Base-by-base conservation (phyloP, 2,797 vertebrate species). In the Sebastes oblongus region DNA sequence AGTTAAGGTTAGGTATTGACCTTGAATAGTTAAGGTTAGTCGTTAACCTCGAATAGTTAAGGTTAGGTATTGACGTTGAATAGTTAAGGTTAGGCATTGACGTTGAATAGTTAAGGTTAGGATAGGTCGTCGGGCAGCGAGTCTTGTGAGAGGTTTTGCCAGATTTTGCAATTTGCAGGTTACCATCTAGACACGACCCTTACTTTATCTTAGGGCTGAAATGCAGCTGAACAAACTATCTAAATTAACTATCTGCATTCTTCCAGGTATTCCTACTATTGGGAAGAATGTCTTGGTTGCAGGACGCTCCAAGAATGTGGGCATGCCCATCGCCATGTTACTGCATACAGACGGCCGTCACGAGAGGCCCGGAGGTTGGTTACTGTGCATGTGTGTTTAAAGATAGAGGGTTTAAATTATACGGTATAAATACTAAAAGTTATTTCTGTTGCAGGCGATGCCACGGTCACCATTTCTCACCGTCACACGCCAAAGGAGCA, bases 291-390 rank as follows among this genome's bases (percentile, higher is more conserved):
- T 99, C 8, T 93, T 99, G 34, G 98, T 99, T 66, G 98, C 97
- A 0, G 98, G 98, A 36, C 96, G 98, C 66, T 99, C 98, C 1
- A 99, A 99, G 92, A 99, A 99, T 0, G 98, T 99, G 14, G 98
- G 98, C 1, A 99, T 99, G 98, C 98, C 98, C 50, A 98, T 99
- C 1, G 98, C 98, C 2, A 99, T 99, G 98, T 88, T 99, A 24
- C 96, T 99, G 9, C 98, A 99, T 34, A 98, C 98, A 0, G 98
- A 99, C 0, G 97, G 98, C 3, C 88, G 93, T 0, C 98, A 99
- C 0, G 98, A 99, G 82, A 96, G 98, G 3, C 98, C 98, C 0
- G 98, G 98, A 93, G 98, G 98, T 99, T 74, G 89, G 73, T 77
- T 22, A 5, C 9, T 27, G 11, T 13, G 8, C 36, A 3, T 54